These are phyloP conservation scores for Smutsia gigantea DNA, from an alignment of 2,797 vertebrate genomes.

Conservation along the genomic window DNA sequence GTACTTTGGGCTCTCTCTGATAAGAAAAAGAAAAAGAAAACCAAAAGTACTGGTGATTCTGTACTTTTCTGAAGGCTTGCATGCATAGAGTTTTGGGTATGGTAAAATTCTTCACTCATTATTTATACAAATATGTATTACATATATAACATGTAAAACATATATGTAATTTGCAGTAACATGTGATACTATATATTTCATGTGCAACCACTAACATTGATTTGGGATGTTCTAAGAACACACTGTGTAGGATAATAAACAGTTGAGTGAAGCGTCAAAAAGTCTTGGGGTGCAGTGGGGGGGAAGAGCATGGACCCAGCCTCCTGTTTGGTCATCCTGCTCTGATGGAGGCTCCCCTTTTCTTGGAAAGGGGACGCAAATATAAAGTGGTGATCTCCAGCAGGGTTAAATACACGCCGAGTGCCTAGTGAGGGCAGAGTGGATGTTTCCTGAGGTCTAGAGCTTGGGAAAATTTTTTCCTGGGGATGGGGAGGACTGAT, in stretches of 20 bases:
- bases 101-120: background rate
- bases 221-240: background rate
- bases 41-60: background rate
- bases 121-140: background rate
- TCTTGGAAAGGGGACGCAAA: background rate
- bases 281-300: no score
- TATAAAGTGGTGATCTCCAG: background rate
- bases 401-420: background rate
- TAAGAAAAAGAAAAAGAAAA: background rate
- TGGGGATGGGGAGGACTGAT: background rate
- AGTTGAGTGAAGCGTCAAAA: background rate
- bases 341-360: fast-evolving
- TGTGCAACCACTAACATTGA: background rate
- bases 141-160: background rate
- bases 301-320: background rate
- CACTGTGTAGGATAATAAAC: background rate
- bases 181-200: background rate
- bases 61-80: background rate
- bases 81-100: background rate
- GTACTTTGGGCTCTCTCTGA: background rate
- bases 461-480: background rate
- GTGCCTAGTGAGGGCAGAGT: background rate
- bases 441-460: background rate
- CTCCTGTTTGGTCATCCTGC: background rate
- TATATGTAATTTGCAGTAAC: background rate